Evolutionary conservation across 2,888 invertebrate genomes (phyloP).

Genomic region (Drosophila macrospina): DNA sequence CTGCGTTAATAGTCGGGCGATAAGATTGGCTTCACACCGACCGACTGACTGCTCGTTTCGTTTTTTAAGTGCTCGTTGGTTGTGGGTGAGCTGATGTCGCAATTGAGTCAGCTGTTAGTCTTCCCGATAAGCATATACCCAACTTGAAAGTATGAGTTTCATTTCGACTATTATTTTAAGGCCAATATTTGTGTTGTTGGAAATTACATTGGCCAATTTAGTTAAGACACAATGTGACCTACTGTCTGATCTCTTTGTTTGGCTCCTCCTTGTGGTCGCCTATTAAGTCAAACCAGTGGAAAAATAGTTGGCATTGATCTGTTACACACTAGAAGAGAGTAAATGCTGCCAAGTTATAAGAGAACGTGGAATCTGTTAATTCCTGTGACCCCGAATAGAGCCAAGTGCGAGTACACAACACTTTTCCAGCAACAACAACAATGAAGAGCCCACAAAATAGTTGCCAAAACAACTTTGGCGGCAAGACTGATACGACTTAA

Average conservation of each 20-base stretch:
- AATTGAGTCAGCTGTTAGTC: not conserved
- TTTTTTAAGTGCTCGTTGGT: not conserved
- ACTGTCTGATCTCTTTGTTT: too few relatives aligned
- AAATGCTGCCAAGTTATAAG: constrained; percentile 55
- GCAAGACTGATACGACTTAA: constrained; percentile 28
- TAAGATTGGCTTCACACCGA: constrained; percentile 57
- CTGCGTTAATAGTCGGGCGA: constrained; percentile 72
- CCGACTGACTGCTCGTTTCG: constrained; percentile 20
- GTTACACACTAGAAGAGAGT: constrained; percentile 1
- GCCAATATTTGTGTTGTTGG: not conserved
- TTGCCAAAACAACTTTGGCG: constrained; percentile 67
- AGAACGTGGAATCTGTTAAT: constrained; percentile 17
- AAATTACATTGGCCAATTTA: not conserved
- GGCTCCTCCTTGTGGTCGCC: not conserved
- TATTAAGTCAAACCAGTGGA: not conserved
- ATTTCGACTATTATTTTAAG: not conserved
- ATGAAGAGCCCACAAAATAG: constrained; percentile 42
- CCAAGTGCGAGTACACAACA: constrained; percentile 8
- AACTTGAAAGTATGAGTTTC: not conserved
- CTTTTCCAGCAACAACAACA: constrained; percentile 6
- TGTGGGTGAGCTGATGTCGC: not conserved
- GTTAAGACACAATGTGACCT: too few relatives aligned
- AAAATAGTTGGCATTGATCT: constrained; percentile 26
- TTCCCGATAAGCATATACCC: not conserved
- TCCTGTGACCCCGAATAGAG: constrained; percentile 33